A percentile compares a stretch with the other conserved stretches of the same genome.
These are phyloP conservation scores for Lagria hirta DNA, from an alignment of 2,888 invertebrate genomes.

Conservation along the genomic window DNA sequence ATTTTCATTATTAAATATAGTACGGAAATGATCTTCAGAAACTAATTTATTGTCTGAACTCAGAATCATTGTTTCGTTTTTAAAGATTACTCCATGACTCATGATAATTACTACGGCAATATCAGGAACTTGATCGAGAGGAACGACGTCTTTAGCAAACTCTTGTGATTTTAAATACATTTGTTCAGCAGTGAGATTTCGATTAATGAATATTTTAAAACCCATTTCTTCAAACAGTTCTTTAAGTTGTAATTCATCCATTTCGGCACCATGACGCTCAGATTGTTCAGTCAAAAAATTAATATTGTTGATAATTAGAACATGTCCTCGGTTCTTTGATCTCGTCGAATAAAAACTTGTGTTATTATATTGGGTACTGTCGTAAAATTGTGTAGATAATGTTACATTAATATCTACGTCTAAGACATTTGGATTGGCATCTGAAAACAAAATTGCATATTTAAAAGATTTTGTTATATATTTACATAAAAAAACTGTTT, in stretches of 20 bases:
- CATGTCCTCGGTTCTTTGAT: conserved; percentile 39
- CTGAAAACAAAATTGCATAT: conserved; percentile 3
- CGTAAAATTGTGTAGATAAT: conserved; percentile 14
- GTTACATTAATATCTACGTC: conserved; percentile 10
- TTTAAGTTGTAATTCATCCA: conserved; percentile 61
- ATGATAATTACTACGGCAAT: conserved; percentile 67
- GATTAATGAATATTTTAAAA: conserved; percentile 12
- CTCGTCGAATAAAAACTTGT: conserved; percentile 13
- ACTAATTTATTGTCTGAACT: conserved; percentile 60
- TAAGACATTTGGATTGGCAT: conserved; percentile 3
- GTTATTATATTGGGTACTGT: conserved; percentile 5
- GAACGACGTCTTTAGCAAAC: conserved; percentile 51
- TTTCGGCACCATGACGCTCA: conserved; percentile 56
- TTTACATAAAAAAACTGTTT: not conserved
- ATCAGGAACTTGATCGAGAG: conserved; percentile 58
- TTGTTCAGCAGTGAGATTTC: conserved; percentile 35
- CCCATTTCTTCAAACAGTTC: conserved; percentile 63
- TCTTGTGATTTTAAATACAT: conserved; percentile 54
- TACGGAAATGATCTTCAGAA: conserved; percentile 58
- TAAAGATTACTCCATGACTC: conserved; percentile 63
- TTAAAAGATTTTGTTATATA: not conserved
- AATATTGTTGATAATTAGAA: conserved; percentile 49
- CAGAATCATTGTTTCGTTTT: conserved; percentile 57
- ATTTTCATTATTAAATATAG: conserved; percentile 61
- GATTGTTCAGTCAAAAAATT: conserved; percentile 37